Percentiles rank a stretch among this genome's conserved stretches.
Evolutionary conservation across 2,888 invertebrate species (phyloP).

Genomic region (Rhyacophila evoluta): DNA sequence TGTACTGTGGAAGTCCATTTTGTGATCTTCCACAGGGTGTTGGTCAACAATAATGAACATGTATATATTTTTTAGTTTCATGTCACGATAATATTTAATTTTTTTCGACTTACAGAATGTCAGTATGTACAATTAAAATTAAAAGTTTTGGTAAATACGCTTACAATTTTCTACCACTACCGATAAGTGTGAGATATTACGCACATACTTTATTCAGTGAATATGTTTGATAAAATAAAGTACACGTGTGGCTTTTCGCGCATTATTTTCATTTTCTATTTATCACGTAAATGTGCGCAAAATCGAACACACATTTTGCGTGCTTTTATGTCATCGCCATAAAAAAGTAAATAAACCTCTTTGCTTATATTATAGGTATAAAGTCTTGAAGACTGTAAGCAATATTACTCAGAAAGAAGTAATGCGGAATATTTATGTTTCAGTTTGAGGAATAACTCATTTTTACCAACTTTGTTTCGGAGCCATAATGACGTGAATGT

Average conservation of each 20-base stretch:
- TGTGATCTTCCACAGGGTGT: too few relatives aligned
- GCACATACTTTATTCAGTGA: too few relatives aligned
- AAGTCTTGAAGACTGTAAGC: constrained; percentile 5
- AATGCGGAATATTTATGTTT: not conserved
- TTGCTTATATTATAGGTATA: not conserved
- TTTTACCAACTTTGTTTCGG: constrained; percentile 14
- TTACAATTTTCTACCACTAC: too few relatives aligned
- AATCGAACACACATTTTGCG: constrained; percentile 11
- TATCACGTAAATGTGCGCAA: not conserved
- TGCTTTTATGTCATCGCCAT: not conserved
- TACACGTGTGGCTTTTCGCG: not conserved
- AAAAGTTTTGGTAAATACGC: too few relatives aligned
- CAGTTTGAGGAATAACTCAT: not conserved
- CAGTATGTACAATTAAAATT: too few relatives aligned
- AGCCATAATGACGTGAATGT: not conserved
- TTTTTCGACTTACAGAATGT: too few relatives aligned
- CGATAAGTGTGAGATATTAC: too few relatives aligned
- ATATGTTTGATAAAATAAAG: not conserved
- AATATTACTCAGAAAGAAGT: constrained; percentile 10
- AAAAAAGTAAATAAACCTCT: constrained; percentile 10
- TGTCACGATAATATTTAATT: too few relatives aligned
- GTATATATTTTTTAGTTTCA: too few relatives aligned
- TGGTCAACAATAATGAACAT: too few relatives aligned
- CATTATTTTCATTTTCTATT: not conserved
- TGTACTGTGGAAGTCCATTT: too few relatives aligned